Evolutionary conservation across 2,888 invertebrate species (phyloP).

Genomic region (Dryococelus australis): DNA sequence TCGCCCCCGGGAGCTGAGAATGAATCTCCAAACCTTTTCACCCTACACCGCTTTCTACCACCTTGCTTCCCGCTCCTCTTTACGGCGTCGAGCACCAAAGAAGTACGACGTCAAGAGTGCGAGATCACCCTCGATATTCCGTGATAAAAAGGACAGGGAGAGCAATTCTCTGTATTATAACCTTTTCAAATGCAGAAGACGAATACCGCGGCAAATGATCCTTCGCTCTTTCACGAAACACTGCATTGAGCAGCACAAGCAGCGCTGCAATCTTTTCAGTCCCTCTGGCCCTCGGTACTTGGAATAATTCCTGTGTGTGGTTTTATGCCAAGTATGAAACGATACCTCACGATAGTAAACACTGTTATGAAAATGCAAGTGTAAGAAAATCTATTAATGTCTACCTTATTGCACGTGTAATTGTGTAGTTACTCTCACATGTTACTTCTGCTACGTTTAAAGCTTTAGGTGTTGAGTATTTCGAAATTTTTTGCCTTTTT

Average conservation of each 20-base stretch:
- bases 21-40: conserved; percentile 8
- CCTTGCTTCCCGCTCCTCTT: not conserved
- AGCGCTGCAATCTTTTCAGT: no score
- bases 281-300: no score
- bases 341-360: no score
- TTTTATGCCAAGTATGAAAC: no score
- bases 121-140: not conserved
- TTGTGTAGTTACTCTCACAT: no score
- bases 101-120: not conserved
- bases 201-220: not conserved
- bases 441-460: no score
- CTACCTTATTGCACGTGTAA: no score
- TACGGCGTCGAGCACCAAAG: not conserved
- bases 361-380: no score
- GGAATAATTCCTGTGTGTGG: no score
- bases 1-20: conserved; percentile 9
- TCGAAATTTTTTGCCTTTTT: no score
- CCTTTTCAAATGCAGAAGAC: not conserved
- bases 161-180: not conserved
- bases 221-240: not conserved
- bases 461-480: no score
- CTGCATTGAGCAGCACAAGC: not conserved
- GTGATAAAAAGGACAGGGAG: not conserved
- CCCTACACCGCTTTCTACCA: not conserved
- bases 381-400: no score